Base-by-base conservation (phyloP, 2,888 invertebrate genomes). In the Trachelus tabidus region DNA sequence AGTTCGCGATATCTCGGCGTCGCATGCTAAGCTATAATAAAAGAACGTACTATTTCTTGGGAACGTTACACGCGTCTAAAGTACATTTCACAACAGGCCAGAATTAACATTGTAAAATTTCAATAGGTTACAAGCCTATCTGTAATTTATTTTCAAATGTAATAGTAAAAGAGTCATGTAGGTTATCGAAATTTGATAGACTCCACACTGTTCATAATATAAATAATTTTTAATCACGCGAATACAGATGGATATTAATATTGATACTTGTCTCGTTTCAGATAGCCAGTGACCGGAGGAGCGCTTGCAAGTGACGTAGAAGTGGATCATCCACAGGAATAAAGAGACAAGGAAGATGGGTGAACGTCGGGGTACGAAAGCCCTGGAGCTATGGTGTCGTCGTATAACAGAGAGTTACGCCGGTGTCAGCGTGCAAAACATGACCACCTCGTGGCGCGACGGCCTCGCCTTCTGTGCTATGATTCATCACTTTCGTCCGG, bases 381-480 rank as follows among this genome's bases (percentile, higher is more conserved):
- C 97, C 82, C 92, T 98, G 90, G 98, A 98, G 92, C 92, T 96
- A 86, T 98, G 98, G 98, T 98, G 98, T 92, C 95, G 96, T 88
- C 94, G 96, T 83, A 94, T 97, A 92, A 96, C 97, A 73, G 96
- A 96, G 86, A 98, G 98, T 85, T 98, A 98, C 92, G 95, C 96
- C 56, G 96, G 97, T 88, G 98, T 98, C 83, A 95, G 95, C 90
- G 95, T 98, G 86, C 96, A 96, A 84, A 98, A 98, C 92, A 98
- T 98, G 98, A 98, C 98, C 83, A 97, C 97, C 82, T 97, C 98
- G 12, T 98, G 98, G 98, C 94, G 97, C 89, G 96, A 98, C 93
- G 98, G 98, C 79, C 94, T 98, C 84, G 98, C 97, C 79, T 98
- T 98, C 92, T 98, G 98, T 93, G 98, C 98, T 82, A 95, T 98